Evolutionary conservation across 2,797 vertebrate species (phyloP).

Genomic region (Typhlichthys subterraneus): DNA sequence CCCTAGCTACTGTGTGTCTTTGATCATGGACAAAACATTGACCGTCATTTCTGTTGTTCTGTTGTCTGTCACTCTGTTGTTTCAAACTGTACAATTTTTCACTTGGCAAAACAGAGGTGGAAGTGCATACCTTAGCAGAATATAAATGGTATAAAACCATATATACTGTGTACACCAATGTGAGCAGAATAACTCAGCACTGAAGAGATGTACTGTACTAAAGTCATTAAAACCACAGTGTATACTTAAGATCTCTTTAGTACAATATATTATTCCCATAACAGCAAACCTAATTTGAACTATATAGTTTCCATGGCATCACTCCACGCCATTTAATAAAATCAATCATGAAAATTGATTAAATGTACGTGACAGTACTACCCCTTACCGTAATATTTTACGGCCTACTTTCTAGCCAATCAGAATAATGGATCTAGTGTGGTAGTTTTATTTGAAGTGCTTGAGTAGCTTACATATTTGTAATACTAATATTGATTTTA

Average conservation of each 20-base stretch:
- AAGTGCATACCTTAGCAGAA: too few species aligned
- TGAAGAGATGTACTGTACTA: too few species aligned
- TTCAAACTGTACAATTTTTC: too few species aligned
- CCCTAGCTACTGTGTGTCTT: conserved; percentile 36
- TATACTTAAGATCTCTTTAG: conserved; percentile 7
- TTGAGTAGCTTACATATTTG: not conserved
- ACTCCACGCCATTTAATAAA: conserved; percentile 4
- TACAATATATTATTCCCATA: conserved; percentile 1
- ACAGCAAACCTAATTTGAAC: conserved; percentile 13
- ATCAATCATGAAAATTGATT: conserved; percentile 23
- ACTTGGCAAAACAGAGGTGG: too few species aligned
- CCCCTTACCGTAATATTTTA: conserved; percentile 24
- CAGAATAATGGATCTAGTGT: conserved; percentile 18
- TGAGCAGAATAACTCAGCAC: not conserved
- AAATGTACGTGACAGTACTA: conserved; percentile 13
- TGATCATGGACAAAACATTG: conserved; percentile 37
- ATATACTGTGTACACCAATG: not conserved
- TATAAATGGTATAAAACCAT: not conserved
- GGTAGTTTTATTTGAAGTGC: conserved; percentile 4
- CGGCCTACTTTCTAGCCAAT: conserved; percentile 9
- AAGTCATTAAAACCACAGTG: not conserved
- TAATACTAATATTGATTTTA: not conserved
- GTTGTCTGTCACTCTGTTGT: conserved; percentile 1
- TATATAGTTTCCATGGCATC: not conserved
- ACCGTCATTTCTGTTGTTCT: conserved; percentile 28